phyloP scores from a whole-genome alignment of 2,113 vertebrate species.

The Callocephalon fimbriatum region DNA sequence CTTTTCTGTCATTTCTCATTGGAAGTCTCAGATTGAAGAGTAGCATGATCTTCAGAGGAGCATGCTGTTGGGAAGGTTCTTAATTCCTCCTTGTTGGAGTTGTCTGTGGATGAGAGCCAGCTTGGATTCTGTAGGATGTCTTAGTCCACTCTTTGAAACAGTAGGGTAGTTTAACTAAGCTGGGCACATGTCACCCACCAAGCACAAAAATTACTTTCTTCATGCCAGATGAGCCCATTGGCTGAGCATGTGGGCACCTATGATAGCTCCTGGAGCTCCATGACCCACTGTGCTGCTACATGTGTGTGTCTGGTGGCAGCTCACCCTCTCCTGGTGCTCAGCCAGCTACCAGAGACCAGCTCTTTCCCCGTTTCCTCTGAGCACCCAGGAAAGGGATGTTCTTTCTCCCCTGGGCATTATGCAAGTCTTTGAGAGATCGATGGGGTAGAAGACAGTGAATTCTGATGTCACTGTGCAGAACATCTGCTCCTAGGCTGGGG shows the following conservation, averaged over 20 bases:
- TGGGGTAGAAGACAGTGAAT: not conserved
- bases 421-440: not conserved
- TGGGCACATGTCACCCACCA: not conserved
- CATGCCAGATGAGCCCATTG: accelerated
- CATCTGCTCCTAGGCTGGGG: not conserved
- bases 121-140: not conserved
- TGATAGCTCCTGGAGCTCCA: not conserved
- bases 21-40: not conserved
- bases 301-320: not conserved
- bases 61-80: not conserved
- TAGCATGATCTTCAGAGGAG: not conserved
- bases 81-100: not conserved
- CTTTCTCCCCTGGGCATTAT: not conserved
- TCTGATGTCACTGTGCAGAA: not conserved
- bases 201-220: not conserved
- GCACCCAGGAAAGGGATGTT: not conserved
- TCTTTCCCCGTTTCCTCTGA: not conserved
- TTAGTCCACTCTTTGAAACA: not conserved
- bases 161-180: not conserved
- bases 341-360: not conserved
- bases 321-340: not conserved
- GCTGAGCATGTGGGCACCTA: not conserved
- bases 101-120: not conserved
- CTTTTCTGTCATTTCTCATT: not conserved
- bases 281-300: not conserved